These are phyloP conservation scores for Andrena chrysosceles DNA, from an alignment of 2,888 invertebrate genomes.

Conservation along the genomic window DNA sequence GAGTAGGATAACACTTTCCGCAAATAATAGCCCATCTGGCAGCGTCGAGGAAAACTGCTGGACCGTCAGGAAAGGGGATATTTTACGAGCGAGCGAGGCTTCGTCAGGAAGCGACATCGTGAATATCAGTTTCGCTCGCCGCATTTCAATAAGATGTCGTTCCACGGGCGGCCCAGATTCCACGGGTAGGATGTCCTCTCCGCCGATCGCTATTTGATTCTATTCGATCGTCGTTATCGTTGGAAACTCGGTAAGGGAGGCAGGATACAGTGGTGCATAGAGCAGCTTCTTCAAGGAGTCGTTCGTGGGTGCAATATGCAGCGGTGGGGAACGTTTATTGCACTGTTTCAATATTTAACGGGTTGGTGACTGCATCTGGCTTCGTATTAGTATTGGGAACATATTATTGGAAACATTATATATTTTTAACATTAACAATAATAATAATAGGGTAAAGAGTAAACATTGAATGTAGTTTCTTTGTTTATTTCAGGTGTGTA, in stretches of 20 bases:
- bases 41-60: constrained; percentile 53
- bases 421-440: too few species aligned
- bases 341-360: too few species aligned
- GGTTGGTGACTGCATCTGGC: too few species aligned
- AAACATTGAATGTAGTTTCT: too few species aligned
- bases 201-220: background rate
- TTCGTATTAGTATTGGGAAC: too few species aligned
- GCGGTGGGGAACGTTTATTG: too few species aligned
- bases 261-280: background rate
- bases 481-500: too few species aligned
- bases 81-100: constrained; percentile 52
- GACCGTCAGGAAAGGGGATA: constrained; percentile 58
- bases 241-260: background rate
- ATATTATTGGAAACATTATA: too few species aligned
- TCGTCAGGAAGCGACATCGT: constrained; percentile 65
- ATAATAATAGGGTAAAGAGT: too few species aligned
- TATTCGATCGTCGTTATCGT: background rate
- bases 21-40: constrained; percentile 58
- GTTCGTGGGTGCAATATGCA: too few species aligned
- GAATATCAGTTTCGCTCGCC: constrained; percentile 60
- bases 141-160: constrained; percentile 65
- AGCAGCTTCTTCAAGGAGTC: background rate
- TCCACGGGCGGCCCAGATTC: constrained; percentile 24
- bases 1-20: constrained; percentile 64
- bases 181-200: too few species aligned